A percentile compares a stretch with the other conserved stretches of the same genome.
Conservation (phyloP, 2,888 invertebrate genomes). For the Eristalis tenax region DNA sequence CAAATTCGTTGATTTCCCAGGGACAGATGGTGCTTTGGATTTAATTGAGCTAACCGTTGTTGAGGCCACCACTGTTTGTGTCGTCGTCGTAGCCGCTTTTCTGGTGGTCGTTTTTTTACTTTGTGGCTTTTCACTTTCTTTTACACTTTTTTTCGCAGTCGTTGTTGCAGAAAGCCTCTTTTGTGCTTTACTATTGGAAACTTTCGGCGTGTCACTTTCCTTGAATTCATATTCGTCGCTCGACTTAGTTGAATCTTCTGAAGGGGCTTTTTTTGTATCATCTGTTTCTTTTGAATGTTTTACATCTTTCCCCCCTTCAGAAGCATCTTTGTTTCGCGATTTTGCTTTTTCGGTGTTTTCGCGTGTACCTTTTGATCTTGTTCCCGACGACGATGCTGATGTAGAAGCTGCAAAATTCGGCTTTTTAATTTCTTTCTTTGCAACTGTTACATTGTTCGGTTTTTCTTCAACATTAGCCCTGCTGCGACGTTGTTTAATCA, state of each 20-base stretch:
- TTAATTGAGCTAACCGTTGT: slow-evolving; percentile 22
- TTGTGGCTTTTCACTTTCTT: slow-evolving; percentile 78
- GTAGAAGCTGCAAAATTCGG: slow-evolving; percentile 17
- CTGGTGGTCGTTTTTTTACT: slow-evolving; percentile 81
- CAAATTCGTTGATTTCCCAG: slow-evolving; percentile 78
- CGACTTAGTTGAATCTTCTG: slow-evolving; percentile 20
- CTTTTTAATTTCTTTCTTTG: slow-evolving; percentile 64
- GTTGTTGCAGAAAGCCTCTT: slow-evolving; percentile 45
- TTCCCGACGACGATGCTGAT: slow-evolving; percentile 26
- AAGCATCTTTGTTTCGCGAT: slow-evolving; percentile 62
- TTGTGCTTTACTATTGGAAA: slow-evolving; percentile 68
- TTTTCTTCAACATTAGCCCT: slow-evolving; percentile 82
- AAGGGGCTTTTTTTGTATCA: not conserved
- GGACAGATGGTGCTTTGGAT: slow-evolving; percentile 20
- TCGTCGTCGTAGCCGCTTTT: slow-evolving; percentile 32
- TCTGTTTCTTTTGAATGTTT: slow-evolving; percentile 75
- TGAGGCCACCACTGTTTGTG: not conserved
- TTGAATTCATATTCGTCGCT: slow-evolving; percentile 35
- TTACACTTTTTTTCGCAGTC: slow-evolving; percentile 61
- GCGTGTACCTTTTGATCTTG: slow-evolving; percentile 21
- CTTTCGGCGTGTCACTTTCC: slow-evolving; percentile 59
- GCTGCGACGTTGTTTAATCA: slow-evolving; percentile 84
- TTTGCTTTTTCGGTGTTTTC: slow-evolving; percentile 73
- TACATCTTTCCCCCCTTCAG: slow-evolving; percentile 79
- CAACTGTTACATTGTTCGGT: slow-evolving; percentile 79